Percentiles rank a stretch among this genome's conserved stretches.
These are phyloP conservation scores for Leuciscus idus DNA, from an alignment of 2,113 vertebrate species.

Conservation along the genomic window DNA sequence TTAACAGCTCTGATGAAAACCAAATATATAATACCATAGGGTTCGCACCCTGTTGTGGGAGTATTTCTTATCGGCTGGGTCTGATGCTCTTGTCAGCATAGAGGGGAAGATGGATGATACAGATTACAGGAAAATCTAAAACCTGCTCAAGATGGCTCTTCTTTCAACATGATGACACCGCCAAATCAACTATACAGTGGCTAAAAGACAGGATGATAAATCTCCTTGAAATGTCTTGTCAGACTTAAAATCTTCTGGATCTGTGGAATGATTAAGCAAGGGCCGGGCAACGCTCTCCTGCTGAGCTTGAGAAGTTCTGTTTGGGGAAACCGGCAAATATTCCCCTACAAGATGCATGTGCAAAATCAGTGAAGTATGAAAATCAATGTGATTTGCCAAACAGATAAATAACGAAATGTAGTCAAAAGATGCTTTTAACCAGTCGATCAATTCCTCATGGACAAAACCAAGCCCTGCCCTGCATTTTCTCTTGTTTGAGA, in stretches of 20 bases:
- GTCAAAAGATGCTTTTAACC: neutral
- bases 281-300: too few species aligned
- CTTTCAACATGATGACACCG: neutral
- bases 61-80: neutral
- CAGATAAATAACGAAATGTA: neutral
- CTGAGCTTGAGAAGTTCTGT: too few species aligned
- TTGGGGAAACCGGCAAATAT: neutral
- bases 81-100: neutral
- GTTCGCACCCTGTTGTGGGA: neutral
- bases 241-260: neutral
- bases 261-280: neutral
- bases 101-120: conserved; percentile 24
- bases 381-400: neutral
- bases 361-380: neutral
- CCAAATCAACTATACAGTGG: neutral
- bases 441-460: too few species aligned
- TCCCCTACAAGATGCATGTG: neutral
- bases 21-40: neutral
- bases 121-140: conserved; percentile 31
- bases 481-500: too few species aligned
- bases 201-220: conserved; percentile 23
- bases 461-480: too few species aligned
- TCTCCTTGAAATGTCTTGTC: neutral
- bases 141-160: conserved; percentile 13
- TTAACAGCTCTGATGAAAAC: conserved; percentile 9